Evolutionary conservation across 2,113 vertebrate species (phyloP).

Genomic region (Paramormyrops kingsleyae): DNA sequence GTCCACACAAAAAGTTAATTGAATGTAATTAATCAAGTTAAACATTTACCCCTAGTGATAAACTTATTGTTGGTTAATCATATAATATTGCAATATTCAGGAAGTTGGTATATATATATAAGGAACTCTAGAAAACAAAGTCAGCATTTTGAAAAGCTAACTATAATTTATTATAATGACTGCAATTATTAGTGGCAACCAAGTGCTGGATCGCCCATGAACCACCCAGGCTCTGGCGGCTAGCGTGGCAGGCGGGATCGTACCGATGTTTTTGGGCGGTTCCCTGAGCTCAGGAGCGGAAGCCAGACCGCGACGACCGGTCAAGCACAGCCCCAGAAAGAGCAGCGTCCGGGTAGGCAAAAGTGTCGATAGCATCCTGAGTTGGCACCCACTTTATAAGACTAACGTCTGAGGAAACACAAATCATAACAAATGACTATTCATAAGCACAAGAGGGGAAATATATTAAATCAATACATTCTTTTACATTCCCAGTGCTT

Average conservation of each 20-base stretch:
- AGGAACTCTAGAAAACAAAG: neutral
- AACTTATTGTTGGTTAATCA: neutral
- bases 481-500: neutral
- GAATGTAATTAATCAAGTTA: neutral
- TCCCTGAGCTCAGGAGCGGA: conserved; percentile 45
- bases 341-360: conserved; percentile 47
- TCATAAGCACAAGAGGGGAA: neutral
- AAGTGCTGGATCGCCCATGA: neutral
- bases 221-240: neutral
- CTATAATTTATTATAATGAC: neutral
- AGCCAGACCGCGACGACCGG: conserved; percentile 45
- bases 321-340: conserved; percentile 52
- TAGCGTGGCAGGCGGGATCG: neutral
- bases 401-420: neutral
- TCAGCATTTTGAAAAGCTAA: neutral
- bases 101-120: neutral
- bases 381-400: conserved; percentile 19
- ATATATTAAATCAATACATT: neutral
- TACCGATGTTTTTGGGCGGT: conserved; percentile 61
- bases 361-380: conserved; percentile 44
- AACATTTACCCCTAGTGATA: neutral
- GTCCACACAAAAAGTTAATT: neutral
- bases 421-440: neutral
- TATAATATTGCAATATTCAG: neutral
- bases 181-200: neutral